Evolutionary conservation across 1,140 invertebrate species (phyloP).

Genomic region (Drosophila cardini): DNA sequence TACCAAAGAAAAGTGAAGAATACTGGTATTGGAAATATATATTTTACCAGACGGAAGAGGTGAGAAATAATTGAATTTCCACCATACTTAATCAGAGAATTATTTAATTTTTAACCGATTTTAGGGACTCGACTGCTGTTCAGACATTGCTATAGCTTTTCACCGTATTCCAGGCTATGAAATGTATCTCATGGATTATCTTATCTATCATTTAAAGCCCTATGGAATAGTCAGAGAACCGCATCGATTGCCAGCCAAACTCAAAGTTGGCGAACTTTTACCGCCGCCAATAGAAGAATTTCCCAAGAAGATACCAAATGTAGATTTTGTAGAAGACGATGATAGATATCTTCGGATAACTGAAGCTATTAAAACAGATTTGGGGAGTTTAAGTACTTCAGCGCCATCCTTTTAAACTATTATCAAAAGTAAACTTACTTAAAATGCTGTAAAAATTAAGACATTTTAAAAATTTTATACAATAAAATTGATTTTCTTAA

Average conservation of each 20-base stretch:
- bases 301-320: constrained; percentile 12
- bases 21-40: too few relatives aligned
- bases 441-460: too few relatives aligned
- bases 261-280: constrained; percentile 62
- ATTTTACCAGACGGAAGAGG: constrained; percentile 97
- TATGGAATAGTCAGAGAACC: constrained; percentile 86
- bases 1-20: too few relatives aligned
- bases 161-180: constrained; percentile 93
- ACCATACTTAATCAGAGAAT: too few relatives aligned
- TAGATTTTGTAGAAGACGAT: constrained; percentile 23
- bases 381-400: too few relatives aligned
- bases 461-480: too few relatives aligned
- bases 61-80: constrained; percentile 87
- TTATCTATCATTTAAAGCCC: constrained; percentile 93
- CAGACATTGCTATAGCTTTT: constrained; percentile 94
- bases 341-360: background rate
- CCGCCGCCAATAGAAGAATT: constrained; percentile 48
- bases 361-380: too few relatives aligned
- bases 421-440: too few relatives aligned
- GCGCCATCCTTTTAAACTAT: too few relatives aligned
- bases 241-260: constrained; percentile 55
- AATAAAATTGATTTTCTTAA: too few relatives aligned
- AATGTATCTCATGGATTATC: constrained; percentile 95
- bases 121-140: constrained; percentile 94
- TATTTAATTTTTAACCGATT: too few relatives aligned